Evolutionary conservation across 1,140 invertebrate species (phyloP), one percentile per base, ranked within the genome.

Genomic region (Brachionus asplanchnoidis): DNA sequence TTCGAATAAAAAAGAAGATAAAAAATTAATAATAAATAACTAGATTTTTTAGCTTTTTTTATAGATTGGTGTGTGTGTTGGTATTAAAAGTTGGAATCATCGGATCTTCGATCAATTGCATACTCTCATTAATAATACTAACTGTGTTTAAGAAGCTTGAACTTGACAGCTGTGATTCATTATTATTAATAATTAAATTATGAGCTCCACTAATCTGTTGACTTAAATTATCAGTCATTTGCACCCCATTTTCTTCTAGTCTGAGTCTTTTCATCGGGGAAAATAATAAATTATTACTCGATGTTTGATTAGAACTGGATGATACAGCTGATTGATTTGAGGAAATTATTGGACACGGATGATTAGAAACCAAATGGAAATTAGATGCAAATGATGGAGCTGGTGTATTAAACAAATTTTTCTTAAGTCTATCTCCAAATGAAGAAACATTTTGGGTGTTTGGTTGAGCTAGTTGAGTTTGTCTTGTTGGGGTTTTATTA

Each of bases 331-430:
- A 7, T 3, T 60, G 53, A 60, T 60, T 7, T 60, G 53, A 60
- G 53, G 53, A 20, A 20, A 60, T 60, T 8, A 60, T 60, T 60
- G 53, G 1, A 60, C n/a, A 20, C 3, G n/a, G 17, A 23, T 60
- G n/a, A 84, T 75, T 88, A 87, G 75, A 88, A 85, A 32, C 86
- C 87, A 87, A 88, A 88, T n/a, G 87, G 88, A 65, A 65, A 65
- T 44, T 28, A 23, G 60, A 44, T 1, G 7, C 53, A 65, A 40
- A n/a, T 2, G 36, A 5, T 36, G 40, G 32, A 36, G 32, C 23
- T 53, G 68, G 68, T 50, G 42, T 77, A 26, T 60, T 65, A 6
- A 82, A 82, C 28, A 68, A 82, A 36, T 82, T 82, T 36, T 82
- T 82, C 65, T 82, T 82, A 20, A 82, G 53, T 20, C 79, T 40